A percentile compares a stretch with the other conserved stretches of the same genome.
Conservation (phyloP, 2,113 vertebrate genomes). For the Onychostruthus taczanowskii region DNA sequence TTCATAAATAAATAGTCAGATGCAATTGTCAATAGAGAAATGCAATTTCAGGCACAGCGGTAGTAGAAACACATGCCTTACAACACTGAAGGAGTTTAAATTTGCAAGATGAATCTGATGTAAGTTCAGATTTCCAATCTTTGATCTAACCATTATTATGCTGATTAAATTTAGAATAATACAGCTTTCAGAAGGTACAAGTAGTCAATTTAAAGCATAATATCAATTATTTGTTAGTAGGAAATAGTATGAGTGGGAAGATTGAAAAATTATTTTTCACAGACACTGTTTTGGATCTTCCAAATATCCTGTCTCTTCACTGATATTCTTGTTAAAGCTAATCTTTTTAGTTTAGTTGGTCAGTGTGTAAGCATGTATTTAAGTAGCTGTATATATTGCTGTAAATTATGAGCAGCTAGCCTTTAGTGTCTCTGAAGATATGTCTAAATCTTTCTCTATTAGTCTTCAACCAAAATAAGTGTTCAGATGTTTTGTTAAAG, state of each 20-base stretch:
- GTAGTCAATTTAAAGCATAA: background rate
- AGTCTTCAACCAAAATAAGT: background rate
- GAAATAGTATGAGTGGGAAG: background rate
- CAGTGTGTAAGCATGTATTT: background rate
- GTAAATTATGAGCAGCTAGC: background rate
- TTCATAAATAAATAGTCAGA: conserved; percentile 24
- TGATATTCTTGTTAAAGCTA: background rate
- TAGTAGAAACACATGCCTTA: conserved; percentile 30
- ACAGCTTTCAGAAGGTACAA: conserved; percentile 3
- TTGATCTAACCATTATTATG: background rate
- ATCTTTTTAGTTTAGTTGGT: background rate
- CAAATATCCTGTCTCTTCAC: background rate
- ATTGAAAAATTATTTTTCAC: background rate
- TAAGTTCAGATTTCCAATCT: background rate
- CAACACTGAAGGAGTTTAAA: conserved; percentile 2
- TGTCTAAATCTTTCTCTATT: background rate
- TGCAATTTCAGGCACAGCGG: background rate
- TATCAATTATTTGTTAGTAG: background rate
- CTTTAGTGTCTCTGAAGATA: background rate
- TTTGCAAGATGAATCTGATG: conserved; percentile 13
- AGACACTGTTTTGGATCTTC: background rate
- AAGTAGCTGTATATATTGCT: background rate
- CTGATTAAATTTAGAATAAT: background rate
- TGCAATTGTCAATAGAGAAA: conserved; percentile 28
- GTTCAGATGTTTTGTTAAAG: background rate